Base-by-base conservation (phyloP, 2,888 invertebrate species). In the Leucophora obtusa region DNA sequence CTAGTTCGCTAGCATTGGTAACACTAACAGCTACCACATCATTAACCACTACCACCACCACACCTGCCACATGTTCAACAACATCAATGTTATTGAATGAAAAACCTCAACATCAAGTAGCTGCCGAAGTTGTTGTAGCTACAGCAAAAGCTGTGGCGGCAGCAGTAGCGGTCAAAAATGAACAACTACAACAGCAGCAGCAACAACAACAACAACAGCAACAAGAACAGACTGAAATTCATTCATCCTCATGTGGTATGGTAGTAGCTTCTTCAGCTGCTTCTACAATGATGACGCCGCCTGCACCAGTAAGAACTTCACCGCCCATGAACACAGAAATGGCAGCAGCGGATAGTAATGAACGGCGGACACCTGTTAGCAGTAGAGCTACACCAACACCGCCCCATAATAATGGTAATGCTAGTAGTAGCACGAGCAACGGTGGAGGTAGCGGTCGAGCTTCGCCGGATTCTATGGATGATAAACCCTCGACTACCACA, bases 381-480 rank as follows among this genome's bases (percentile, higher is more conserved):
- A 66, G 75, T 72, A 63, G 89, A 38, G 85, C 88, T 76, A 87
- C 89, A 65, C 87, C 88, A 14, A 88, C 89, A 56, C 87, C 87
- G 59, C 86, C 89, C 18, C 89, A 89, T 68, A 89, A 89, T 51
- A 90, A 89, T 82, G 89, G 88, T 47, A 87, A 85, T 38, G 86
- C 87, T 51, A 85, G 84, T 18, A 87, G 86, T 43, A 86, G 85
- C 66, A 85, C 85, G 7, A 88, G 88, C 75, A 89, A 87, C 74
- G 87, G 88, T 14, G 85, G 86, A 9, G 86, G 86, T 50, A 90
- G 89, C 82, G 87, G 88, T 84, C 87, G 90, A n/a, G 88, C 89
- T 35, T 90, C 90, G 18, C 90, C 90, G 33, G 90, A 90, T 62
- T 90, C 89, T 1, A 82, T 88, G 56, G 89, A 89, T 79, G 90